A percentile compares a stretch with the other conserved stretches of the same genome.
These are phyloP conservation scores for Hystrix cristata DNA, from an alignment of 2,113 vertebrate species.

Conservation along the genomic window DNA sequence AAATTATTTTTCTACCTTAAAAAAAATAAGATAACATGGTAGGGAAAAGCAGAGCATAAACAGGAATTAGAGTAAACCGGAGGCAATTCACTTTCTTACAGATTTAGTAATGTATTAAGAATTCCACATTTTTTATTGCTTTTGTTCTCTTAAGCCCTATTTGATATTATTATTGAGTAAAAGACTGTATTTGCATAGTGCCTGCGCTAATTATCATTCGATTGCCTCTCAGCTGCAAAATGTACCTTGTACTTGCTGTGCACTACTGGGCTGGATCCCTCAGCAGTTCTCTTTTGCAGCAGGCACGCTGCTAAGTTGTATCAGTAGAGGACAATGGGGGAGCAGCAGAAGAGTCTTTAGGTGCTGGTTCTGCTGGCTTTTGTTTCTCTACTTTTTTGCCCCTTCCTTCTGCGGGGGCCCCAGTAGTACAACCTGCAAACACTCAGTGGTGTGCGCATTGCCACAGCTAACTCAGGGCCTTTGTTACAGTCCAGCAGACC, in stretches of 20 bases:
- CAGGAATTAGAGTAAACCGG: not conserved
- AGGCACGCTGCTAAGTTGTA: not conserved
- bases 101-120: not conserved
- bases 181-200: not conserved
- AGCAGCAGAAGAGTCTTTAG: not conserved
- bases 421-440: accelerated
- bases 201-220: not conserved
- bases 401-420: not conserved
- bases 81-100: not conserved
- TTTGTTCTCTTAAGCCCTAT: not conserved
- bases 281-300: not conserved
- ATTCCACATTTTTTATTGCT: not conserved
- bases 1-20: constrained; percentile 79
- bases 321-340: not conserved
- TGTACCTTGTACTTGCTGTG: not conserved
- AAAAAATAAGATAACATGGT: not conserved
- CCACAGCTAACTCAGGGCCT: not conserved
- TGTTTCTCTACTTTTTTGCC: not conserved
- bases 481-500: not conserved
- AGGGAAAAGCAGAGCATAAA: not conserved
- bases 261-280: not conserved
- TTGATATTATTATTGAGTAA: not conserved
- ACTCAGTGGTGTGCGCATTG: not conserved
- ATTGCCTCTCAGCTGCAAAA: not conserved
- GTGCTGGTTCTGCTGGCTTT: not conserved